phyloP scores from a whole-genome alignment of 2,888 invertebrate genomes.

The Eurytoma adleriae region DNA sequence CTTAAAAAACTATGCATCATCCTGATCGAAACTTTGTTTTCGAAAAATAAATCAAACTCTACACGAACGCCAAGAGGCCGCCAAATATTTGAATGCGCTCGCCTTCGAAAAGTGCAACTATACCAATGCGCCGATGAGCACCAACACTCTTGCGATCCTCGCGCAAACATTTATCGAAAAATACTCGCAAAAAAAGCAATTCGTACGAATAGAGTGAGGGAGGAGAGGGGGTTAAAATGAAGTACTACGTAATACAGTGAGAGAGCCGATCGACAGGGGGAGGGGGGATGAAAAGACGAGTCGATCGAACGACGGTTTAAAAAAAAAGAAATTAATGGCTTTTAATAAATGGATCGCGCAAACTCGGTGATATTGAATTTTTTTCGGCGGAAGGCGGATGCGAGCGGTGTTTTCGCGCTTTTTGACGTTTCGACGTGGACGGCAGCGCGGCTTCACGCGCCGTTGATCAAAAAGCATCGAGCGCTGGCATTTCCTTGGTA shows the following conservation, averaged over 20 bases:
- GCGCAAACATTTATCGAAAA: background rate
- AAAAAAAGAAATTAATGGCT: constrained; percentile 45
- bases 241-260: background rate
- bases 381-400: background rate
- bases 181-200: background rate
- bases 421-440: background rate
- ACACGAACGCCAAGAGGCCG: too few species aligned
- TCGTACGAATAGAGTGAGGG: constrained; percentile 2
- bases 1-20: too few species aligned
- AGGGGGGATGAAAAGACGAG: constrained; percentile 36
- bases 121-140: background rate
- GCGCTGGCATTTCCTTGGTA: too few species aligned
- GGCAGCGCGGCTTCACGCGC: background rate
- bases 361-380: constrained; percentile 27
- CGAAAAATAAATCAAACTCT: too few species aligned
- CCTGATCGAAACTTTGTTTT: too few species aligned
- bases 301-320: background rate
- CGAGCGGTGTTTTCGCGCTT: background rate
- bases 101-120: too few species aligned
- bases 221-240: constrained; percentile 25
- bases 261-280: constrained; percentile 29
- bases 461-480: too few species aligned
- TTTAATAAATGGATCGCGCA: constrained; percentile 47
- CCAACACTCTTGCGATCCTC: background rate
- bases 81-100: too few species aligned